Evolutionary conservation across 2,888 invertebrate species (phyloP).

Genomic region (Orchesella flavescens): DNA sequence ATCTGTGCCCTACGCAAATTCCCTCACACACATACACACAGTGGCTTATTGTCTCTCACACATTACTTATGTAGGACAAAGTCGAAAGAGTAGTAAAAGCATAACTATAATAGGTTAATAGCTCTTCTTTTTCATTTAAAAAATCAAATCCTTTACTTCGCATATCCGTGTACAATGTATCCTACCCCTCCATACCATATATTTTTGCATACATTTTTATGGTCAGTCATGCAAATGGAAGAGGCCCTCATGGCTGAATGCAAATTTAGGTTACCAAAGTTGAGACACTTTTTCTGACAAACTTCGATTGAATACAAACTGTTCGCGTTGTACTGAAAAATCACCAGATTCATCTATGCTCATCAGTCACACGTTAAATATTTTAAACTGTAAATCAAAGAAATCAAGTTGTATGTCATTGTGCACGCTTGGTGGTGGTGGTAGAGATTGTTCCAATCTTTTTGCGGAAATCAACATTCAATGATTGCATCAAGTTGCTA

Average conservation of each 20-base stretch:
- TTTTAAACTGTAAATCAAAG: no score
- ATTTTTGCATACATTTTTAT: no score
- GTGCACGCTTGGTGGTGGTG: not conserved
- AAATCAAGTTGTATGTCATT: no score
- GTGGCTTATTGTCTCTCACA: not conserved
- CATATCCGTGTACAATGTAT: not conserved
- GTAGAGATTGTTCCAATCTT: not conserved
- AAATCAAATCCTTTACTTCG: no score
- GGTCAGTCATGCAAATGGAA: no score
- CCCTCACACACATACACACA: not conserved
- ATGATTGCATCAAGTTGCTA: constrained; percentile 12
- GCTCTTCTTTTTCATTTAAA: not conserved
- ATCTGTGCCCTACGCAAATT: not conserved
- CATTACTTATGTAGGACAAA: not conserved
- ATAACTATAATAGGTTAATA: constrained; percentile 39
- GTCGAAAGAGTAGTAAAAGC: constrained; percentile 1
- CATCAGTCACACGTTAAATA: no score
- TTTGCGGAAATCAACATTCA: not conserved
- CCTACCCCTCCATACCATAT: no score
- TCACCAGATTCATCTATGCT: no score
- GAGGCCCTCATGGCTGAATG: constrained; percentile 3
- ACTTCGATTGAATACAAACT: no score
- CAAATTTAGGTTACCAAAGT: constrained; percentile 29
- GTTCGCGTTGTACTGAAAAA: no score
- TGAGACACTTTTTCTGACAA: not conserved